Evolutionary conservation across 2,888 invertebrate species (phyloP).

Genomic region (Eristalis tenax): DNA sequence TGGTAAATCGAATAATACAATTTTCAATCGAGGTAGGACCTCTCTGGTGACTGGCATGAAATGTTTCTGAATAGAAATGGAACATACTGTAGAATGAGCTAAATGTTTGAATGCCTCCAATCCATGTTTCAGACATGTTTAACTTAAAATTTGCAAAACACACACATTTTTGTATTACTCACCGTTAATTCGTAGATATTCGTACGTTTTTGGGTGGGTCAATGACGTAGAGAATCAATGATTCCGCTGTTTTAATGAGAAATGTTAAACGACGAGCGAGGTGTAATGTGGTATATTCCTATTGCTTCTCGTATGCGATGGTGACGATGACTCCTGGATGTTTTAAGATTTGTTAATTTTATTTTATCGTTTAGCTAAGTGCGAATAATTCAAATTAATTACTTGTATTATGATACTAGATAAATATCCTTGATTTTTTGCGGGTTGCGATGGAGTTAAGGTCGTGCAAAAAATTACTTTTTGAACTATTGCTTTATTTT

Average conservation of each 20-base stretch:
- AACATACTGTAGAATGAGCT: not conserved
- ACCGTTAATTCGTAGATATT: slow-evolving; percentile 74
- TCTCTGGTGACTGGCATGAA: not conserved
- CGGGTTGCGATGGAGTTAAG: slow-evolving; percentile 46
- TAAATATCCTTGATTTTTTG: slow-evolving; percentile 39
- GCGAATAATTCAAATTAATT: slow-evolving; percentile 46
- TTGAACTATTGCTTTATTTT: slow-evolving; percentile 28
- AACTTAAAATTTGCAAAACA: not conserved
- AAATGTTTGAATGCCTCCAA: not conserved
- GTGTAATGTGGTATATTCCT: slow-evolving; percentile 29
- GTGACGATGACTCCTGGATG: slow-evolving; percentile 4
- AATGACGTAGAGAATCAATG: slow-evolving; percentile 71
- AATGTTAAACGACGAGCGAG: slow-evolving; percentile 17
- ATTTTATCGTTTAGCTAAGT: slow-evolving; percentile 35
- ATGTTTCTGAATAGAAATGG: not conserved
- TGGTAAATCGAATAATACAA: slow-evolving; percentile 31
- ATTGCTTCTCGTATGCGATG: not conserved
- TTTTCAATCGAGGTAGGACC: not conserved
- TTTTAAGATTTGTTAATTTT: slow-evolving; percentile 16
- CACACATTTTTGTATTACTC: slow-evolving; percentile 38
- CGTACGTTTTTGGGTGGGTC: slow-evolving; percentile 73
- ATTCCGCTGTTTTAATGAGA: slow-evolving; percentile 46
- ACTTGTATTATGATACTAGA: slow-evolving; percentile 38
- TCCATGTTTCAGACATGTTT: not conserved
- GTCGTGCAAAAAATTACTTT: slow-evolving; percentile 38